These are phyloP conservation scores for Drosophila pruinosa DNA, from an alignment of 1,140 invertebrate species.

Conservation along the genomic window DNA sequence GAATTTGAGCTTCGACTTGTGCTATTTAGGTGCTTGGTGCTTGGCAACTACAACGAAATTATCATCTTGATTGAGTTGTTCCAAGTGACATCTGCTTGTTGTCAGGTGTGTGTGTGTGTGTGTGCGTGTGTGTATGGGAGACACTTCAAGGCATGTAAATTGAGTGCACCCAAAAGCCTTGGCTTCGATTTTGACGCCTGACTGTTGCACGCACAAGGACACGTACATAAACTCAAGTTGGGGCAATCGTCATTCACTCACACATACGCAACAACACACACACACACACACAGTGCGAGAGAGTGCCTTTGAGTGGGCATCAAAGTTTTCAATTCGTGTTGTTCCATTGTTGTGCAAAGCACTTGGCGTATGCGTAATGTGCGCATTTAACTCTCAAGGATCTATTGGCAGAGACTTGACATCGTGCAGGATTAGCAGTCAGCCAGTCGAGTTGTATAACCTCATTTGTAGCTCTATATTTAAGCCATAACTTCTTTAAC, in stretches of 20 bases:
- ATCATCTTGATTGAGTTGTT: constrained; percentile 24
- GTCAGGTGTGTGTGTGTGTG: constrained; percentile 4
- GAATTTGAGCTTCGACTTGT: not conserved
- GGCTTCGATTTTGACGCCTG: constrained; percentile 46
- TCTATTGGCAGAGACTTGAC: constrained; percentile 7
- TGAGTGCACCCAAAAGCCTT: constrained; percentile 37
- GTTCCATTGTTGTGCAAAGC: constrained; percentile 13
- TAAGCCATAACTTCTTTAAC: not conserved
- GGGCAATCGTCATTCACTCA: constrained; percentile 15
- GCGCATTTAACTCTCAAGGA: constrained; percentile 25
- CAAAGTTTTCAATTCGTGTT: constrained; percentile 26
- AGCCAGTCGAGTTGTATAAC: too few species aligned
- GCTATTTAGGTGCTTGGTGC: constrained; percentile 19
- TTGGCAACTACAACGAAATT: constrained; percentile 19
- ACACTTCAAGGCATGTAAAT: constrained; percentile 33
- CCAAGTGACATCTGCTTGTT: constrained; percentile 25
- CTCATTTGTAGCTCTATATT: not conserved
- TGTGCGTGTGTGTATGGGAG: constrained; percentile 2
- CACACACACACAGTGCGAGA: not conserved
- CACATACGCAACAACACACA: not conserved
- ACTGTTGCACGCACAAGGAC: constrained; percentile 18
- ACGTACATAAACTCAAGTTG: not conserved
- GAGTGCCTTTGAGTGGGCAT: constrained; percentile 14
- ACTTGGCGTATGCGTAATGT: constrained; percentile 38
- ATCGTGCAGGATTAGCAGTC: not conserved